Conservation (phyloP, 2,113 vertebrate genomes). For the Jaculus jaculus region DNA sequence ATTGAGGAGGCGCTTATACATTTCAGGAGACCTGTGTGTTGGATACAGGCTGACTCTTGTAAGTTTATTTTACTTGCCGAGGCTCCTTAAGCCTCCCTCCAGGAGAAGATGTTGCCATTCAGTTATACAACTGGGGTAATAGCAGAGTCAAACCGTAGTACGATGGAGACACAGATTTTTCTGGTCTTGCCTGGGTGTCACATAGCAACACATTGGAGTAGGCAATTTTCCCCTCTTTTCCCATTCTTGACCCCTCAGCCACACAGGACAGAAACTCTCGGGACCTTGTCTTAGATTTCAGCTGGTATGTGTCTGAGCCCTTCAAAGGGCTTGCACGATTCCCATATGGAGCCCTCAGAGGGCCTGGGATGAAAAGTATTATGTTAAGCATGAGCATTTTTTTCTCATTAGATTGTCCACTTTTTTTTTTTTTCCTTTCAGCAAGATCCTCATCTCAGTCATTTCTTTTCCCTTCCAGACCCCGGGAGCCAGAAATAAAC, state of each 20-base stretch:
- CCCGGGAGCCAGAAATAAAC: constrained; percentile 75
- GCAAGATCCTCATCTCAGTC: constrained; percentile 57
- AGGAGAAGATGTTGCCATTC: too few relatives aligned
- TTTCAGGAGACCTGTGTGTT: too few relatives aligned
- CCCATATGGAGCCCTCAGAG: not conserved
- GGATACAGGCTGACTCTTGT: too few relatives aligned
- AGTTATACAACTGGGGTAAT: too few relatives aligned
- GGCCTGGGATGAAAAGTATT: not conserved
- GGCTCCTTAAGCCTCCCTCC: too few relatives aligned
- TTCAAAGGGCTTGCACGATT: not conserved
- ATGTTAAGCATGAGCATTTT: constrained; percentile 21
- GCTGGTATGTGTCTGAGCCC: not conserved
- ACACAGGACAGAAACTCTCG: rapidly evolving
- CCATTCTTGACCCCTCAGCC: too few relatives aligned
- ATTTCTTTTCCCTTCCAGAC: constrained; percentile 69
- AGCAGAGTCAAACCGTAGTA: too few relatives aligned
- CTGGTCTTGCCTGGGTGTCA: too few relatives aligned
- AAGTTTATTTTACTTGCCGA: too few relatives aligned
- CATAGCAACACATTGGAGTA: too few relatives aligned
- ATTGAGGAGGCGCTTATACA: too few relatives aligned
- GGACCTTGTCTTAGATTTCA: not conserved
- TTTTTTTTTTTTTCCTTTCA: constrained; percentile 55
- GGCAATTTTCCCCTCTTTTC: not conserved
- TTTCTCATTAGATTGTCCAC: constrained; percentile 59
- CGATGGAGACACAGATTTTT: too few relatives aligned